A percentile compares a stretch with the other conserved stretches of the same genome.
These are phyloP conservation scores for Drosophila baimaii DNA, from an alignment of 1,140 invertebrate species.

Conservation along the genomic window DNA sequence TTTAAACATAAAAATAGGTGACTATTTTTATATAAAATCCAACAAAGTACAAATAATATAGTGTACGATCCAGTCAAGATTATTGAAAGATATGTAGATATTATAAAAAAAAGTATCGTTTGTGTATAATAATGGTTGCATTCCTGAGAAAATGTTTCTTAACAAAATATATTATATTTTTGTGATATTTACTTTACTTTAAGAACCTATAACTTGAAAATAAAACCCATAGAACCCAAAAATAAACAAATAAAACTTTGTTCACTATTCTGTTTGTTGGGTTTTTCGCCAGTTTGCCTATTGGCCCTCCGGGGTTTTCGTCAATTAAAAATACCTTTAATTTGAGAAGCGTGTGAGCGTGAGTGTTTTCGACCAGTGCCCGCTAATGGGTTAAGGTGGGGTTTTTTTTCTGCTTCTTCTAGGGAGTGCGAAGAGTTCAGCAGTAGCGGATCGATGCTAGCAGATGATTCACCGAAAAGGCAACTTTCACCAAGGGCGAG, in stretches of 20 bases:
- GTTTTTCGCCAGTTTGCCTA: neutral
- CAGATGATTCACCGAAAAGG: constrained; percentile 53
- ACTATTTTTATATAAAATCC: too few relatives aligned
- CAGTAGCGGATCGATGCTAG: constrained; percentile 30
- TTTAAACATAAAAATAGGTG: too few relatives aligned
- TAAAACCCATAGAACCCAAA: neutral
- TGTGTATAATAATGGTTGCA: too few relatives aligned
- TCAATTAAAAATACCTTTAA: neutral
- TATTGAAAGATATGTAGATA: too few relatives aligned
- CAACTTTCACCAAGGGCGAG: constrained; percentile 58
- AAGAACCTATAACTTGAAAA: too few relatives aligned
- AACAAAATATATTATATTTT: too few relatives aligned
- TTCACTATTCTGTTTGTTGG: neutral
- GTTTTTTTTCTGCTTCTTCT: neutral
- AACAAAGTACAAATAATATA: too few relatives aligned
- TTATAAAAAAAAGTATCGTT: too few relatives aligned
- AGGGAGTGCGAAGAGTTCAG: constrained; percentile 5
- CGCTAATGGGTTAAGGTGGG: constrained; percentile 18
- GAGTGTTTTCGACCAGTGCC: neutral
- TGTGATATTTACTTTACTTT: too few relatives aligned
- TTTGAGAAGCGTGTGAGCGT: neutral
- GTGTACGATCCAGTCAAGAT: too few relatives aligned
- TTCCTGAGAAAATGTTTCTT: too few relatives aligned
- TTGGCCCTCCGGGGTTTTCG: neutral
- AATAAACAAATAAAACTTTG: neutral